These are phyloP conservation scores for Camponotus vicinus DNA, from an alignment of 1,140 invertebrate species.

Conservation along the genomic window DNA sequence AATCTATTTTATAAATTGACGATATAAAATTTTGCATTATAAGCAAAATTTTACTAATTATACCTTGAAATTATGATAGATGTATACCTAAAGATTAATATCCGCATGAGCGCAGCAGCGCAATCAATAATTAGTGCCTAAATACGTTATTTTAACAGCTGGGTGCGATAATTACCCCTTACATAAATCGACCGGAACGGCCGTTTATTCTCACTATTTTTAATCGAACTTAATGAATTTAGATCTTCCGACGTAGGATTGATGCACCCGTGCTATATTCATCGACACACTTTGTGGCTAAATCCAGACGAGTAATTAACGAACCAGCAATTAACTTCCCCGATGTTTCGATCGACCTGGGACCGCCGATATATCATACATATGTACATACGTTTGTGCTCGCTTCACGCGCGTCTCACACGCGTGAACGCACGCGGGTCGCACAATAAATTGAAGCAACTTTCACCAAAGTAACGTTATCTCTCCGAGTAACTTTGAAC, in stretches of 20 bases:
- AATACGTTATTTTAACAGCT: not conserved
- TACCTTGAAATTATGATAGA: not conserved
- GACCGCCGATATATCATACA: constrained; percentile 20
- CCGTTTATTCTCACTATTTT: constrained; percentile 45
- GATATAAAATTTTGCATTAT: not conserved
- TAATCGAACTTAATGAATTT: constrained; percentile 56
- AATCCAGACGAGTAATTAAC: constrained; percentile 68
- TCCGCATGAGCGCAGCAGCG: not conserved
- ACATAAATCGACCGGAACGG: constrained; percentile 15
- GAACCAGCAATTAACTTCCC: constrained; percentile 63
- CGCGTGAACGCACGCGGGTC: not conserved
- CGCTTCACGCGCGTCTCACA: not conserved
- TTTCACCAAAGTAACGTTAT: constrained; percentile 8
- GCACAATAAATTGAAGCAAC: constrained; percentile 34
- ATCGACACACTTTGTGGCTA: constrained; percentile 46
- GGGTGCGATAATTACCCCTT: constrained; percentile 15
- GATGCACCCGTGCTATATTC: constrained; percentile 41
- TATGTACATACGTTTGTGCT: not conserved
- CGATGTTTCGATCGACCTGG: constrained; percentile 60
- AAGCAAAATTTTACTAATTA: not conserved
- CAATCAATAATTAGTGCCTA: constrained; percentile 14
- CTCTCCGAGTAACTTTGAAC: constrained; percentile 3
- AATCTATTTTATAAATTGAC: not conserved
- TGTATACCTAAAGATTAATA: constrained; percentile 23
- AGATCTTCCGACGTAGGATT: constrained; percentile 57